Evolutionary conservation across 2,113 vertebrate species (phyloP).

Genomic region (Onychorhynchus coronatus): DNA sequence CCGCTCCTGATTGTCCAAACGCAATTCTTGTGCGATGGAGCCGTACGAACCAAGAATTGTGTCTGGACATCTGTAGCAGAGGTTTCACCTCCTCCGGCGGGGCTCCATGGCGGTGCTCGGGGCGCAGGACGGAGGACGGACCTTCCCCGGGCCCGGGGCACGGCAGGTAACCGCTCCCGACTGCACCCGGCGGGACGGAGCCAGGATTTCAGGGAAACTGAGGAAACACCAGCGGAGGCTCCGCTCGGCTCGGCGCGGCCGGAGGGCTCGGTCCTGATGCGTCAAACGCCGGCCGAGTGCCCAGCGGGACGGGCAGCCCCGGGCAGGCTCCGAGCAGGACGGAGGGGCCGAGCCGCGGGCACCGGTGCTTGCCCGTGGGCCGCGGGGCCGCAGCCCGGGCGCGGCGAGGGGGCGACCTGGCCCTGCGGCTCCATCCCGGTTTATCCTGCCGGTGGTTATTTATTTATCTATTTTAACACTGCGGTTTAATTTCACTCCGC

Average conservation of each 20-base stretch:
- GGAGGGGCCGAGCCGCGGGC: too few species aligned
- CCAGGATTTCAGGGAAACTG: not conserved
- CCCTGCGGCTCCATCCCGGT: too few species aligned
- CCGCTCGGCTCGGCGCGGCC: not conserved
- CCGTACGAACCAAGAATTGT: slow-evolving; percentile 96
- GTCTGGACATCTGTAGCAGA: slow-evolving; percentile 99
- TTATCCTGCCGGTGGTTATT: too few species aligned
- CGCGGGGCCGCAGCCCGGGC: too few species aligned
- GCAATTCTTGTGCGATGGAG: slow-evolving; percentile 98
- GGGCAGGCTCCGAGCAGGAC: not conserved
- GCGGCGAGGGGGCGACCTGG: too few species aligned
- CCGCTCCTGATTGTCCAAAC: slow-evolving; percentile 99
- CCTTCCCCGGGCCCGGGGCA: not conserved
- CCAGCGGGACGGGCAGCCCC: not conserved
- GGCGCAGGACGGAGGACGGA: not conserved
- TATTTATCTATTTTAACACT: too few species aligned
- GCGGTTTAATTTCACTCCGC: too few species aligned
- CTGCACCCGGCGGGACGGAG: not conserved
- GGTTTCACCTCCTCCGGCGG: slow-evolving; percentile 69
- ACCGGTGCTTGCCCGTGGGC: too few species aligned
- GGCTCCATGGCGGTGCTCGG: slow-evolving; percentile 2
- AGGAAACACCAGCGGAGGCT: not conserved
- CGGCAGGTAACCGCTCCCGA: not conserved
- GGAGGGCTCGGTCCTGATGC: not conserved
- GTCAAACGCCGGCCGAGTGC: not conserved